Evolutionary conservation across 2,888 invertebrate genomes (phyloP).

Genomic region (Conus canariensis): DNA sequence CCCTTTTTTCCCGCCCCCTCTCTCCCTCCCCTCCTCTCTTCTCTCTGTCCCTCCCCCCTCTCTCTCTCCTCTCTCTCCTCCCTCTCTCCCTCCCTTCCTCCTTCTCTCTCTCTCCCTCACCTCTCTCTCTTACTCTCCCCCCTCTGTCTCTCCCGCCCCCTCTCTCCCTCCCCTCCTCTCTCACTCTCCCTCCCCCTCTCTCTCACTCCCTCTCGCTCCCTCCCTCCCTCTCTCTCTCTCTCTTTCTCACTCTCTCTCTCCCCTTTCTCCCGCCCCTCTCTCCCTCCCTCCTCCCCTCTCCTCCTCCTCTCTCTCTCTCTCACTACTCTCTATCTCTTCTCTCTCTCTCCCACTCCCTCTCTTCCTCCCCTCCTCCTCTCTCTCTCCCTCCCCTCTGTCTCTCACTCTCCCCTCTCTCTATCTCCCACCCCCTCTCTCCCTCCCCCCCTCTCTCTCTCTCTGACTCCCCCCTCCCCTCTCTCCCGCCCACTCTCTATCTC

Average conservation of each 20-base stretch:
- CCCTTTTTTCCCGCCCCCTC: neutral
- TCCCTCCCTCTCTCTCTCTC: neutral
- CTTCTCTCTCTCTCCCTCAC: neutral
- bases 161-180: neutral
- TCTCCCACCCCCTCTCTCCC: no score
- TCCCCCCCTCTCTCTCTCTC: no score
- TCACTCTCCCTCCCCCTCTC: neutral
- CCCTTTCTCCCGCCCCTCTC: neutral
- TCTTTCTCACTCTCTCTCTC: no score
- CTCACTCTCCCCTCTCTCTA: no score
- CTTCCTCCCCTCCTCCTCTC: no score
- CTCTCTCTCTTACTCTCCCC: no score
- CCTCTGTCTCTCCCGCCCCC: neutral
- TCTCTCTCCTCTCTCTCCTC: neutral
- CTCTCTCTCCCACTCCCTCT: no score
- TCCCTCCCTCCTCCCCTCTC: neutral
- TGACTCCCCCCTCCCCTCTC: no score
- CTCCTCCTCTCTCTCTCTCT: neutral
- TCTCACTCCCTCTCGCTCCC: neutral
- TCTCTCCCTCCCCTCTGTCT: no score
- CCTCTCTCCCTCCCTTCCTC: neutral
- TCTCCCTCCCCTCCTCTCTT: neutral
- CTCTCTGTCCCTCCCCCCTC: neutral
- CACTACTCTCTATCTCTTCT: no score
- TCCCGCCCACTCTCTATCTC: no score